Evolutionary conservation across 1,140 invertebrate species (phyloP), one percentile per base, ranked within the genome.

Genomic region (Rhagoletis zephyria): DNA sequence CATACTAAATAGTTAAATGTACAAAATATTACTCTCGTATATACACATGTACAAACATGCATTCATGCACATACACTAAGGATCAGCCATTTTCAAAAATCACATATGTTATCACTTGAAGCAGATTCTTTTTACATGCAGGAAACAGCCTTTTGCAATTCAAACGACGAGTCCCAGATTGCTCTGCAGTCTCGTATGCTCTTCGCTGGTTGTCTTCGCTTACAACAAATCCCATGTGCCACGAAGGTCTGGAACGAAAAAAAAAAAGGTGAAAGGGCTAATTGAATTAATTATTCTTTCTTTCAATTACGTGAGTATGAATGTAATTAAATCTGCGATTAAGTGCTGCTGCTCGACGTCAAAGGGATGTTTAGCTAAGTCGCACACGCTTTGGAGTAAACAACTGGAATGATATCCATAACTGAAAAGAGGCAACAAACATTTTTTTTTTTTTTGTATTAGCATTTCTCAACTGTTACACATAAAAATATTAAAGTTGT

Each of bases 351-450:
- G 86, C n/a, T 90, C 67, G 6, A 88, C 89, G 81, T 91, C 89
- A n/a, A 93, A 91, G 6, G 92, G 92, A 90, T 92, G 90, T 14
- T 85, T 88, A 6, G 92, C 89, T 61, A 93, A 60, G 6, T 93
- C 91, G 19, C 92, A 93, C 7, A 93, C 90, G 65, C 89, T 91
- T 1, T 91, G 89, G 30, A 91, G 48, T 0, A 93, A 87, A 56
- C 92, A 93, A 4, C 89, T 92, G 7, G 90, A 90, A 59, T 93
- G 89, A 64, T 89, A 92, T 10, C 91, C 91, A 88, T 90, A 90
- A 56, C 87, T 88, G 14, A 56, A 87, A 67, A 87, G n/a, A 51
- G 65, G 7, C 64, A 85, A 51, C 64, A 42, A 3, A 42, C 6
- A 86, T 48, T 2, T 48, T n/a, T n/a, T n/a, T n/a, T n/a, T n/a